phyloP scores from a whole-genome alignment of 2,888 invertebrate species.

The Campoletis raptor region DNA sequence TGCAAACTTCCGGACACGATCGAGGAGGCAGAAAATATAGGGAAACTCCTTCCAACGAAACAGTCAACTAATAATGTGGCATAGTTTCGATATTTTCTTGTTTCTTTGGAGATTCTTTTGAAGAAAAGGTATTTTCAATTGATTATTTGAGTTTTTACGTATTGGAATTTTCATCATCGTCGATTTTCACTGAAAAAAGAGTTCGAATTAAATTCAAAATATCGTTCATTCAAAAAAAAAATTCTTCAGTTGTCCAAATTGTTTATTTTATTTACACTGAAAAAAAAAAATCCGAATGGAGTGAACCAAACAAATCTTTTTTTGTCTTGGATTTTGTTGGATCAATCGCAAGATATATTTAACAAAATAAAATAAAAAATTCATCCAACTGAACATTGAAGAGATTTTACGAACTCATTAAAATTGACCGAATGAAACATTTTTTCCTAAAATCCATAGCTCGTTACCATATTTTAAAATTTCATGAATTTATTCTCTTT shows the following conservation, averaged over 20 bases:
- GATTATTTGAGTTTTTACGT: no score
- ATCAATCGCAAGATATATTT: no score
- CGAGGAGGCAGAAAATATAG: constrained; percentile 88
- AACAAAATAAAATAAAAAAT: no score
- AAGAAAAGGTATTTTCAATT: neutral
- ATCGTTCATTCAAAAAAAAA: no score
- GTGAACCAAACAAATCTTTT: no score
- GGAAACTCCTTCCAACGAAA: constrained; percentile 66
- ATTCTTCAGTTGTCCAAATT: neutral
- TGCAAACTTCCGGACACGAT: constrained; percentile 89
- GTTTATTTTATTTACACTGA: neutral
- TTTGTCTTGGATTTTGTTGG: no score
- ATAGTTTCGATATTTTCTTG: constrained; percentile 4
- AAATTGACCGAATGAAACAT: no score
- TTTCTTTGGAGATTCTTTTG: neutral
- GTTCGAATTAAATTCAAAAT: no score
- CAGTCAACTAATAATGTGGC: neutral
- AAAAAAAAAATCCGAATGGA: no score
- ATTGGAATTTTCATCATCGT: neutral
- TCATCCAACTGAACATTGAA: no score
- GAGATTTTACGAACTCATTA: no score
- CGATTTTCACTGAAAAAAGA: neutral
- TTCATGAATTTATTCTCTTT: neutral
- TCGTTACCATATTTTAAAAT: neutral
- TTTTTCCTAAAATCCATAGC: neutral